Evolutionary conservation across 2,797 vertebrate species (phyloP), one percentile per base, ranked within the genome.

Genomic region (Bradypus variegatus): DNA sequence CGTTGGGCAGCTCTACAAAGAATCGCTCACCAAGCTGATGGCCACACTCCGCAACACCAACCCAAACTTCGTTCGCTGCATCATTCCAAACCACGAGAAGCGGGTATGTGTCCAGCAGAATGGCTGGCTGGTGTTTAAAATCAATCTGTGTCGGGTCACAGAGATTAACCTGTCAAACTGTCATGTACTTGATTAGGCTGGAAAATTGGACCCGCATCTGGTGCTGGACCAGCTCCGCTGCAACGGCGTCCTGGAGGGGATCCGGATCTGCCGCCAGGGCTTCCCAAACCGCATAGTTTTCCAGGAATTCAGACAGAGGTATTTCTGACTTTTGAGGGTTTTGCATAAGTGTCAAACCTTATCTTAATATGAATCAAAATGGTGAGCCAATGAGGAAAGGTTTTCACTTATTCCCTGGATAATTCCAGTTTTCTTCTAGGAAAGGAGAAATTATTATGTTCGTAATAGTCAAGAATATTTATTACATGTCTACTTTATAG

Each of bases 31-130:
- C 96, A 99, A 99, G 92, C 97, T 99, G 93, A 99, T 99, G 99
- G 98, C 99, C 45, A 99, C 99, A 0, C 98, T 99, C 31, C 98
- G 99, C 58, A 99, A 99, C 97, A 99, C 99, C 94, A 99, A 99
- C 97, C 99, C 99, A 45, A 99, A 99, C 97, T 99, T 99, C 36
- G 99, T 99, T 31, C 99, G 99, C 96, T 99, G 99, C 97, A 99
- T 99, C 98, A 99, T 99, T 96, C 99, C 99, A 50, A 99, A 99
- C 96, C 99, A 99, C 0, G 99, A 99, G 94, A 99, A 99, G 97
- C 98, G 98, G 97, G 99, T 99, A 95, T 0, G 97, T 95, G 23
- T 13, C 38, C 8, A 16, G 18, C 38, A 7, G 5, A 69, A 11
- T 11, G 0, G 3, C 3, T 0, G 18, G 15, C 25, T 15, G 16